A percentile compares a stretch with the other conserved stretches of the same genome.
These are phyloP conservation scores for Spermophilus dauricus DNA, from an alignment of 2,113 vertebrate species.

Conservation along the genomic window DNA sequence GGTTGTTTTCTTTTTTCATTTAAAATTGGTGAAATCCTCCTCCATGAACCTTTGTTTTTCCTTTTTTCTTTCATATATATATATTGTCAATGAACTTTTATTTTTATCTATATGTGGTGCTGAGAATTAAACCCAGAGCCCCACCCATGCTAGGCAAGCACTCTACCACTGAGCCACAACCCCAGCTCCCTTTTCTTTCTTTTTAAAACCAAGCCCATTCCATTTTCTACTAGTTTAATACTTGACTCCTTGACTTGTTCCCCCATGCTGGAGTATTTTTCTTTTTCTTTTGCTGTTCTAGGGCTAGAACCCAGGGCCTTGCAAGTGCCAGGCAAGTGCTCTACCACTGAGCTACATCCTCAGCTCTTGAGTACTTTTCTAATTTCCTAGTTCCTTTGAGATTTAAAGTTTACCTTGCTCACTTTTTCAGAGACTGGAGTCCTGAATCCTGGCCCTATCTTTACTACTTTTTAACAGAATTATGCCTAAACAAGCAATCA, in stretches of 20 bases:
- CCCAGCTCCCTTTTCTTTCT: background rate
- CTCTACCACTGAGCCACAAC: too few relatives aligned
- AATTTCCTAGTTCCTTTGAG: background rate
- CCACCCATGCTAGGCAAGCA: too few relatives aligned
- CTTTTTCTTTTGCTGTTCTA: background rate
- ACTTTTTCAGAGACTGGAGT: background rate
- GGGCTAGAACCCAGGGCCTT: background rate
- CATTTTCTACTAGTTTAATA: background rate
- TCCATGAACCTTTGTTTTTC: too few relatives aligned
- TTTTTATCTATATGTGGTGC: too few relatives aligned
- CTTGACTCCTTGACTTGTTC: background rate
- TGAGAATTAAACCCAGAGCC: too few relatives aligned
- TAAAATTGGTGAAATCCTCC: background rate
- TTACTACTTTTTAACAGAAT: background rate
- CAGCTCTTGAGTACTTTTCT: background rate
- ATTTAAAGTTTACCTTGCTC: slow-evolving; percentile 24
- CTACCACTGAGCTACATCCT: background rate
- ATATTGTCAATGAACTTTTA: too few relatives aligned
- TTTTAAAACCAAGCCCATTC: background rate
- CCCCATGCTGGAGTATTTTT: background rate
- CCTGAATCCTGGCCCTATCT: background rate
- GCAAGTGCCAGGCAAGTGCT: background rate
- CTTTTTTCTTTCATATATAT: too few relatives aligned
- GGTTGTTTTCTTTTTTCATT: background rate
- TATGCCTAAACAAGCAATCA: background rate